Base-by-base conservation (phyloP, 2,888 invertebrate genomes). In the Patella caerulea region DNA sequence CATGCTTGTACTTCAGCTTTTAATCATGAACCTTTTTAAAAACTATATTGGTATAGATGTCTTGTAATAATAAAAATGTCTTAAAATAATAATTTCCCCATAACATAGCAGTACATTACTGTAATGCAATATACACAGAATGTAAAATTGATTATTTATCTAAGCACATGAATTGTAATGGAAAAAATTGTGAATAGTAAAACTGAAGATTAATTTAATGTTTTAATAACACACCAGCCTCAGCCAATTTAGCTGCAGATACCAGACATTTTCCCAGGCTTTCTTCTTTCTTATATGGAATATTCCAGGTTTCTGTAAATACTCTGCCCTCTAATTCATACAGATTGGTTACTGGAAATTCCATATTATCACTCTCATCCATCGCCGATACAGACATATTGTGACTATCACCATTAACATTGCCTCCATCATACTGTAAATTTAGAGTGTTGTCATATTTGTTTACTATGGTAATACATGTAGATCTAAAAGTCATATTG, bases 231-330 rank as follows among this genome's bases (percentile, higher is more conserved):
- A 75, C 81, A 92, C 92, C 92, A 83, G 91, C 91, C 82, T 91
- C 88, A 55, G 92, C 91, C 24, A 93, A 85, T 75, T 89, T 85
- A 52, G 91, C 90, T 55, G 93, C 90, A 77, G 92, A 92, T 72
- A 91, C 78, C 55, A 93, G 86, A 86, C 93, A 93, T 84, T 91
- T 92, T n/a, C 92, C 93, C 12, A 93, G 86, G 14, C 92, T 92
- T 83, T 93, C 93, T 72, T 93, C 92, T 79, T 90, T 90, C 81
- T 92, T 90, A 85, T 92, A 93, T 3, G 93, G 93, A 77, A 93
- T 93, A 53, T 92, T 92, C 93, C 93, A 93, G 72, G 91, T 90
- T 73, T 92, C 92, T 34, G 92, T 91, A 87, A 92, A 92, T 56
- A 93, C 92, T 71, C 93, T 85, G 14, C 90, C 88, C 83, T 93